Conservation (phyloP, 1,140 invertebrate genomes). For the Musca domestica region DNA sequence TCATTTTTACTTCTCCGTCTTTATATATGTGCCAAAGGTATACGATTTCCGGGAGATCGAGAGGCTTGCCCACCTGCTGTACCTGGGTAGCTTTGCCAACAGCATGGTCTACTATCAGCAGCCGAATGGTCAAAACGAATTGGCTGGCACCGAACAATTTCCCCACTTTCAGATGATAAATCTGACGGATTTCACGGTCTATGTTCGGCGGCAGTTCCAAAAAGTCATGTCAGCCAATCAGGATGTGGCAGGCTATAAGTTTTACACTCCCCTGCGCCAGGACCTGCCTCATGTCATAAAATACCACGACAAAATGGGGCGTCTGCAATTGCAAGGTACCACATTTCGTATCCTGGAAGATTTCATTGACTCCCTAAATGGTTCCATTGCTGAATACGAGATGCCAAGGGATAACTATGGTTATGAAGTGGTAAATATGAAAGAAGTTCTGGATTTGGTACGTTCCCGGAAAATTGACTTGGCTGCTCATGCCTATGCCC, state of each 20-base stretch:
- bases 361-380: constrained; percentile 39
- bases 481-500: constrained; percentile 42
- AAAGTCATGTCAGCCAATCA: background rate
- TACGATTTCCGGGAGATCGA: constrained; percentile 26
- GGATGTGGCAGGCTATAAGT: constrained; percentile 33
- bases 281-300: constrained; percentile 39
- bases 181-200: constrained; percentile 31
- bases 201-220: background rate
- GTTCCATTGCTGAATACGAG: constrained; percentile 28
- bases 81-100: constrained; percentile 35
- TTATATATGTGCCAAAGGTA: constrained; percentile 33
- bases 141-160: constrained; percentile 32
- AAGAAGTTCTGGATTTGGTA: constrained; percentile 35
- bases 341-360: constrained; percentile 37
- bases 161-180: constrained; percentile 30
- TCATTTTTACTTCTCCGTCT: constrained; percentile 33
- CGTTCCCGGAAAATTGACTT: constrained; percentile 35
- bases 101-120: constrained; percentile 31
- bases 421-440: constrained; percentile 38
- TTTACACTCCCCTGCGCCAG: constrained; percentile 38
- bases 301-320: background rate
- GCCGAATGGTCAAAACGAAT: constrained; percentile 32
- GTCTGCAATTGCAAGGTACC: constrained; percentile 31
- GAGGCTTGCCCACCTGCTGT: constrained; percentile 21
- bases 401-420: constrained; percentile 32